Evolutionary conservation across 53 echinoderm and acorn worm species (phyloP).

Genomic region (Stichopus horrens): DNA sequence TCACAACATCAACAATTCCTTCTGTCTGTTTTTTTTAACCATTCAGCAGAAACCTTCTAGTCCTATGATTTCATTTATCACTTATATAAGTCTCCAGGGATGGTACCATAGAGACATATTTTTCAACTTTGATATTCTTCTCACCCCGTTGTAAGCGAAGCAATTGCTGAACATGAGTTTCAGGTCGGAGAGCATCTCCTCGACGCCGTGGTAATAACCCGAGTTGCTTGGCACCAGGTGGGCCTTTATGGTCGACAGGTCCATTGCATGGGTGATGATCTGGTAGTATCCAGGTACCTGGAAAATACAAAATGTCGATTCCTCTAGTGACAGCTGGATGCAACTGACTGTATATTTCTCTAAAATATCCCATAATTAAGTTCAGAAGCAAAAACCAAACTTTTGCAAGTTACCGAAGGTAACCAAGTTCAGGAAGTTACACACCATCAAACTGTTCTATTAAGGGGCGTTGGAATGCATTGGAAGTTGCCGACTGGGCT

Average conservation of each 20-base stretch:
- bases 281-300: slow-evolving; percentile 79
- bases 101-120: too few species aligned
- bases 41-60: too few species aligned
- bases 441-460: neutral
- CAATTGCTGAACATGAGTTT: slow-evolving; percentile 76
- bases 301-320: neutral
- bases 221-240: slow-evolving; percentile 60
- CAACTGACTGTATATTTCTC: too few species aligned
- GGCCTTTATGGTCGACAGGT: slow-evolving; percentile 67
- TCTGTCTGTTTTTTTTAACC: too few species aligned
- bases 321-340: neutral
- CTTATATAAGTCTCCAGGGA: too few species aligned
- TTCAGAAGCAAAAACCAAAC: neutral
- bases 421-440: neutral
- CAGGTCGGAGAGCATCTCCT: slow-evolving; percentile 68
- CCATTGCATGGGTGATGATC: slow-evolving; percentile 76
- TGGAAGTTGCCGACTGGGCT: too few species aligned
- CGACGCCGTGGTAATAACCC: slow-evolving; percentile 64
- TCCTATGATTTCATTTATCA: too few species aligned
- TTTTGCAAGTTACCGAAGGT: neutral
- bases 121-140: neutral
- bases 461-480: too few species aligned
- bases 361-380: too few species aligned
- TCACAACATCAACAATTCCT: too few species aligned
- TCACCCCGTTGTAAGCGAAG: slow-evolving; percentile 74